Percentiles rank a stretch among this genome's conserved stretches.
Evolutionary conservation across 2,113 vertebrate species (phyloP).

Genomic region (Pomatorhinus ruficollis): DNA sequence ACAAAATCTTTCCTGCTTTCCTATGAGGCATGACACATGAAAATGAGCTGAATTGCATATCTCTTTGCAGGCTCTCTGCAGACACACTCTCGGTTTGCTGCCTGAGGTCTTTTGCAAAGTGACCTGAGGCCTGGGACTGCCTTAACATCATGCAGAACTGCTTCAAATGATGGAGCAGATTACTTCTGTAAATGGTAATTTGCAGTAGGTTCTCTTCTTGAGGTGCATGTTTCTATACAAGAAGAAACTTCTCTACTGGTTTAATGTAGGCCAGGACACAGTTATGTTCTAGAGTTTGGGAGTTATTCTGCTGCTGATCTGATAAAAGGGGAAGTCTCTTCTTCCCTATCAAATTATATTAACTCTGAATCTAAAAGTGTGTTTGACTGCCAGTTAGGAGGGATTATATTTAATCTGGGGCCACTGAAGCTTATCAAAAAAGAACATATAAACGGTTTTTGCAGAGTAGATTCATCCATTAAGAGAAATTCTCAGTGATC

Average conservation of each 20-base stretch:
- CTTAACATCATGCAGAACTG: background rate
- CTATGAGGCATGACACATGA: background rate
- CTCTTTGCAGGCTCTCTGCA: background rate
- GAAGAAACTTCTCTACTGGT: background rate
- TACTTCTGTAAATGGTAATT: background rate
- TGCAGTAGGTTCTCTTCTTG: background rate
- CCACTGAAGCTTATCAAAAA: background rate
- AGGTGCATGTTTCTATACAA: background rate
- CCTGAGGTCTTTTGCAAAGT: background rate
- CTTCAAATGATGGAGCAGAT: background rate
- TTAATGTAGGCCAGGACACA: background rate
- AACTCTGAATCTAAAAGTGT: background rate
- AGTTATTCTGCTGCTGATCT: background rate
- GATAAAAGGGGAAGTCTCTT: background rate
- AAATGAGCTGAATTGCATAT: background rate
- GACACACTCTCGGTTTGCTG: fast-evolving
- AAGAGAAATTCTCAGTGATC: background rate
- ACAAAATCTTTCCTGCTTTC: background rate
- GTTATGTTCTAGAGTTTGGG: background rate
- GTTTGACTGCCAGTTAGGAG: background rate
- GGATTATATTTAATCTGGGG: background rate
- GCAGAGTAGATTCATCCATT: background rate
- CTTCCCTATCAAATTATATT: background rate
- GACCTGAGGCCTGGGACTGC: background rate
- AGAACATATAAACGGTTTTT: background rate